Conservation (phyloP, 1,140 invertebrate species). For the Limonius californicus region DNA sequence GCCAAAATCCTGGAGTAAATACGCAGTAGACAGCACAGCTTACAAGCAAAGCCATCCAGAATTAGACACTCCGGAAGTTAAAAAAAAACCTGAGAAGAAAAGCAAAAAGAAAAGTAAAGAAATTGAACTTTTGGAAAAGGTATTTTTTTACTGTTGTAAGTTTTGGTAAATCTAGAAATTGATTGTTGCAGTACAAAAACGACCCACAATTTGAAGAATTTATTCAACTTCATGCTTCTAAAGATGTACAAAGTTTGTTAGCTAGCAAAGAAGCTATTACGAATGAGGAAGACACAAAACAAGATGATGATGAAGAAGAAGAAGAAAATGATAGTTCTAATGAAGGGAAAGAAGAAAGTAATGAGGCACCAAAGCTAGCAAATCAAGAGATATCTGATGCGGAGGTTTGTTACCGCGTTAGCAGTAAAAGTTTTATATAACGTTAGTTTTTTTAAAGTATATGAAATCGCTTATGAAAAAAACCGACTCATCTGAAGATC, state of each 20-base stretch:
- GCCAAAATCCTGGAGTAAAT: conserved; percentile 88
- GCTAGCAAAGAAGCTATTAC: conserved; percentile 33
- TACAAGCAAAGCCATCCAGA: conserved; percentile 54
- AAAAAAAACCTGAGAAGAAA: conserved; percentile 46
- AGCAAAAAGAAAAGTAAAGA: conserved; percentile 50
- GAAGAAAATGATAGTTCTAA: conserved; percentile 33
- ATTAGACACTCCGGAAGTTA: conserved; percentile 19
- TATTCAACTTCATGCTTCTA: conserved; percentile 69
- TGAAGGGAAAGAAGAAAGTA: conserved; percentile 32
- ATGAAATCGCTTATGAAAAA: conserved; percentile 57
- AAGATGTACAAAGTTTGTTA: conserved; percentile 49
- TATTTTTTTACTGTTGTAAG: conserved; percentile 36
- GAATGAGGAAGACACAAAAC: conserved; percentile 35
- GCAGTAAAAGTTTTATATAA: conserved; percentile 7
- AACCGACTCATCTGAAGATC: background rate
- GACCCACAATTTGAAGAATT: conserved; percentile 89
- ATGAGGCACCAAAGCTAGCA: conserved; percentile 13
- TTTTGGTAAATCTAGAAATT: background rate
- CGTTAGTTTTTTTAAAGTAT: conserved; percentile 49
- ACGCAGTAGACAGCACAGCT: conserved; percentile 66
- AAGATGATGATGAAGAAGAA: conserved; percentile 38
- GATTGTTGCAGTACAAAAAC: conserved; percentile 66
- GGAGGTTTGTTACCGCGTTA: conserved; percentile 6
- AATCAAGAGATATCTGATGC: conserved; percentile 14
- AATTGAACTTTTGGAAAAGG: conserved; percentile 62